Conservation (phyloP, 2,113 vertebrate genomes). For the Acrocephalus arundinaceus region DNA sequence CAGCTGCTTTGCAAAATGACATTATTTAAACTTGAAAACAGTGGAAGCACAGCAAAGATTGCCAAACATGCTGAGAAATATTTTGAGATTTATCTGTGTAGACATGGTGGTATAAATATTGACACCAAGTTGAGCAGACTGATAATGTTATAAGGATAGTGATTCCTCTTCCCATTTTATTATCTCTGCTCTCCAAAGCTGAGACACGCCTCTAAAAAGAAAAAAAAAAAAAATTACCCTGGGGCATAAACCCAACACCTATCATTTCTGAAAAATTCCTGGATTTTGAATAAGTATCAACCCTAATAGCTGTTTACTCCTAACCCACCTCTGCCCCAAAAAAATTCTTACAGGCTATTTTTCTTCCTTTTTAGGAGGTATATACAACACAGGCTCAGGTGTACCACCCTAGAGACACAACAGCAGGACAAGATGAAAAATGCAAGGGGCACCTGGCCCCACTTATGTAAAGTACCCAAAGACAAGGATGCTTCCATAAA, state of each 20-base stretch:
- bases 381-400: neutral
- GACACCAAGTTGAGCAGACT: neutral
- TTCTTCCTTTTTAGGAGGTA: neutral
- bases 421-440: neutral
- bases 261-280: neutral
- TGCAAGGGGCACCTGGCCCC: neutral
- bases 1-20: neutral
- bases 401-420: neutral
- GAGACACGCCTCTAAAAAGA: neutral
- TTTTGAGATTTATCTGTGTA: neutral
- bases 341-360: neutral
- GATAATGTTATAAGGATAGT: neutral
- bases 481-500: neutral
- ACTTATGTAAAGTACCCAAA: neutral
- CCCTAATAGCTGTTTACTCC: neutral
- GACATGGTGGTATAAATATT: neutral
- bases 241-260: neutral
- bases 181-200: neutral
- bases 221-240: neutral
- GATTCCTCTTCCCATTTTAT: neutral
- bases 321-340: accelerated
- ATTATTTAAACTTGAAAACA: neutral
- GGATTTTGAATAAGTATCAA: neutral
- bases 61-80: neutral
- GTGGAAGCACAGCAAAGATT: neutral